Evolutionary conservation across 2,888 invertebrate genomes (phyloP).

Genomic region (Scaptomyza reducta): DNA sequence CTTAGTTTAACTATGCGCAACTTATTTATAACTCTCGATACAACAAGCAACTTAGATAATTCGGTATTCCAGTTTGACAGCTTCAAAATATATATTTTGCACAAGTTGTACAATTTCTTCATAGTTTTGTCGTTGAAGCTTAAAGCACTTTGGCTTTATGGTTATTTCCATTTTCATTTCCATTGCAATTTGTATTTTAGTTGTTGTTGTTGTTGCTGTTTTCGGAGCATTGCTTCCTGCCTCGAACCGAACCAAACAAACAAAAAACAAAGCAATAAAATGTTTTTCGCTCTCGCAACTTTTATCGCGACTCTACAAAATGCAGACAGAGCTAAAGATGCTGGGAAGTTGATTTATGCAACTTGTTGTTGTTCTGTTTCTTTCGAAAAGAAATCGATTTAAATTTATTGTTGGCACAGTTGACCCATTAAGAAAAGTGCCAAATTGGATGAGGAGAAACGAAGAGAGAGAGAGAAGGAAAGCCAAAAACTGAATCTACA

Average conservation of each 20-base stretch:
- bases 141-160: constrained; percentile 36
- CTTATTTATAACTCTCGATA: too few species aligned
- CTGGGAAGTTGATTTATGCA: constrained; percentile 70
- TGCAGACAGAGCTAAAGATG: constrained; percentile 17
- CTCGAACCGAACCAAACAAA: constrained; percentile 5
- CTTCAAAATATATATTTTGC: background rate
- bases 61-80: background rate
- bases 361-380: constrained; percentile 29
- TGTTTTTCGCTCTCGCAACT: constrained; percentile 29
- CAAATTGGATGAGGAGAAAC: constrained; percentile 1
- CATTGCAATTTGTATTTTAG: constrained; percentile 53
- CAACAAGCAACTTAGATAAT: background rate
- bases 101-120: background rate
- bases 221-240: constrained; percentile 49
- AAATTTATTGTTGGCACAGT: constrained; percentile 66
- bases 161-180: constrained; percentile 58
- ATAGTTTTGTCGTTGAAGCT: constrained; percentile 23
- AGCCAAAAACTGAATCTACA: constrained; percentile 1
- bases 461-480: background rate
- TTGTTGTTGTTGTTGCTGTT: constrained; percentile 27
- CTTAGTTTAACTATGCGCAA: too few species aligned
- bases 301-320: constrained; percentile 49
- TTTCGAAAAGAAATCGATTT: constrained; percentile 42
- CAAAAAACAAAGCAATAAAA: constrained; percentile 58
- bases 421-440: constrained; percentile 64